Evolutionary conservation across 2,113 vertebrate genomes (phyloP), one percentile per base, ranked within the genome.

Genomic region (Anarrhichthys ocellatus): DNA sequence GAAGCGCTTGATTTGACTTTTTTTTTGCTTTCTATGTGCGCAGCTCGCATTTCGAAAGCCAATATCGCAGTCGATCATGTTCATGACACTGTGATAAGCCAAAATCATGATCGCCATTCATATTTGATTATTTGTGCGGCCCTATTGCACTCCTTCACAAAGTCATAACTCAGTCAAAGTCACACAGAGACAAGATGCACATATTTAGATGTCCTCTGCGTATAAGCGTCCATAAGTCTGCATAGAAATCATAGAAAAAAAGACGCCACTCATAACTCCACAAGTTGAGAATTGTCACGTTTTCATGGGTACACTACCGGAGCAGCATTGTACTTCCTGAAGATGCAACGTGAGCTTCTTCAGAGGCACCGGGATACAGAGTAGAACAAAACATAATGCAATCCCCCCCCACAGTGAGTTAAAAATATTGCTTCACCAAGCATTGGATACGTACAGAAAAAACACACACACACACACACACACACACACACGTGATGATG

Each of bases 371-470:
- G 54, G 18, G 63, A 70, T 52, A 61, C 29, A 64, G 58, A 65
- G 34, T 22, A 4, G 6, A 68, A 78, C 50, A 68, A 54, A 83
- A 78, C 81, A 34, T 24, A 81, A 73, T 15, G 52, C 44, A 65
- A 36, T 34, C 52, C 46, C 75, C 68, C 62, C 72, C 17, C 44
- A 2, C 36, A 32, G 38, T 54, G 63, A 68, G 32, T 7, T n/a
- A 38, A 58, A 72, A 38, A 48, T 40, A 52, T 9, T 48, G 46
- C 59, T 18, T 38, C 2, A 52, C 32, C 2, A 10, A 42, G 34
- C 24, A 40, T n/a, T 68, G 32, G 44, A 85, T 65, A 44, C 38
- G n/a, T 5, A 67, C 48, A 27, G 65, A 65, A 76, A 66, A 72
- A 67, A 68, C 15, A 4, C 46, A 48, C 36, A 36, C 36, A 36